phyloP scores from a whole-genome alignment of 2,888 invertebrate species.

The Ormyrus thymus region DNA sequence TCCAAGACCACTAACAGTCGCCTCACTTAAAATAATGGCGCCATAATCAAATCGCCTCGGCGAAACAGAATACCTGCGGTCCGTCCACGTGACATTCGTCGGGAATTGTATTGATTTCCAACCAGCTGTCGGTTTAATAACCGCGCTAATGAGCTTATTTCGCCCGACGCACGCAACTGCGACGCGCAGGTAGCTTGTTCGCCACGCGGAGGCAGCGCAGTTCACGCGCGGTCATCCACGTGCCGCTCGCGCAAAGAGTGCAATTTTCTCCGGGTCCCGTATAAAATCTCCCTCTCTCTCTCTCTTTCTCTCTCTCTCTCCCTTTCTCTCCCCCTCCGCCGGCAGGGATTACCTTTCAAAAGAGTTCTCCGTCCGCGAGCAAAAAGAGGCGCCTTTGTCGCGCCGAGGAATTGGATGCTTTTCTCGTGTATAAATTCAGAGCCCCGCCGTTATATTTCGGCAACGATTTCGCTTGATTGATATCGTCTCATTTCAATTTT shows the following conservation, averaged over 20 bases:
- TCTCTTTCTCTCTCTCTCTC: background rate
- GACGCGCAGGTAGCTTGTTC: too few relatives aligned
- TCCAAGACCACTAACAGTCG: too few relatives aligned
- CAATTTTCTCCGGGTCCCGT: constrained; percentile 16
- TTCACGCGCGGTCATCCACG: constrained; percentile 20
- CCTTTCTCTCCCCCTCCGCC: background rate
- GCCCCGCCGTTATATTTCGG: background rate
- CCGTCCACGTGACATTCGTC: background rate
- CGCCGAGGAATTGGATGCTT: background rate
- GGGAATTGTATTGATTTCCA: constrained; percentile 30
- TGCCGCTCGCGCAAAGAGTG: constrained; percentile 1
- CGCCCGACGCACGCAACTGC: background rate
- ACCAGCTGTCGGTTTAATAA: constrained; percentile 38
- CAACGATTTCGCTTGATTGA: constrained; percentile 14
- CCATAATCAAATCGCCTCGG: too few relatives aligned
- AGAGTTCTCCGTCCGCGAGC: background rate
- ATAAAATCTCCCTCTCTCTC: constrained; percentile 2
- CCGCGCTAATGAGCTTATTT: constrained; percentile 46
- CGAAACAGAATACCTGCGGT: too few relatives aligned
- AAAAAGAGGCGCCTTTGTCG: background rate
- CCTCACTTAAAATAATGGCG: too few relatives aligned
- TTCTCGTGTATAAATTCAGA: constrained; percentile 16
- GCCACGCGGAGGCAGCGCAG: background rate
- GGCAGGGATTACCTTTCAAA: constrained; percentile 22
- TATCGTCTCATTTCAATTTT: constrained; percentile 38